These are phyloP conservation scores for Salminus brasiliensis DNA, from an alignment of 2,113 vertebrate genomes.

Conservation along the genomic window DNA sequence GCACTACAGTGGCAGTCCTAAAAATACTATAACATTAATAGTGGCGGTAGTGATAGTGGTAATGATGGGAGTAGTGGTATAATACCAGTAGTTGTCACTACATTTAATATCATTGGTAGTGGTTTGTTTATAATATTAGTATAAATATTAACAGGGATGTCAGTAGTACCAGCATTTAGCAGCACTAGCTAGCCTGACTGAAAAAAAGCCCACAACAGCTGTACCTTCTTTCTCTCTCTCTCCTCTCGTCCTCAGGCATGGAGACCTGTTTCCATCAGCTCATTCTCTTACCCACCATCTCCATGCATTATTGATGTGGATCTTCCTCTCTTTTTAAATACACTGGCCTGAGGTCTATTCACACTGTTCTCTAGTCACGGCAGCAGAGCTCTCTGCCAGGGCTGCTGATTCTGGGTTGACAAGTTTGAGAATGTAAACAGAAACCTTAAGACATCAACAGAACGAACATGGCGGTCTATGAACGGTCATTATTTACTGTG, in stretches of 20 bases:
- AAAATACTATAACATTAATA: too few relatives aligned
- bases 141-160: background rate
- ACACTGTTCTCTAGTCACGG: slow-evolving; percentile 24
- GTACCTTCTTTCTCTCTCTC: background rate
- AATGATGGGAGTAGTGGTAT: background rate
- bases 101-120: too few relatives aligned
- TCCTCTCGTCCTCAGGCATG: background rate
- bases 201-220: background rate
- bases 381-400: background rate
- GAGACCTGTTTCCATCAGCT: slow-evolving; percentile 37
- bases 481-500: too few relatives aligned
- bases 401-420: background rate
- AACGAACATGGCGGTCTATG: too few relatives aligned
- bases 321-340: slow-evolving; percentile 46
- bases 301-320: slow-evolving; percentile 58
- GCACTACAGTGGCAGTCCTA: too few relatives aligned
- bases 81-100: too few relatives aligned
- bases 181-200: background rate
- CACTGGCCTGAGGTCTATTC: slow-evolving; percentile 34
- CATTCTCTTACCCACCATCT: slow-evolving; percentile 35
- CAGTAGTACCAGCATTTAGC: background rate
- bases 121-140: too few relatives aligned
- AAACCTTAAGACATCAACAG: too few relatives aligned
- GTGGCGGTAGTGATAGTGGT: background rate
- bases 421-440: too few relatives aligned